These are phyloP conservation scores for Pseudoatta argentina DNA, from an alignment of 1,140 invertebrate genomes.

Conservation along the genomic window DNA sequence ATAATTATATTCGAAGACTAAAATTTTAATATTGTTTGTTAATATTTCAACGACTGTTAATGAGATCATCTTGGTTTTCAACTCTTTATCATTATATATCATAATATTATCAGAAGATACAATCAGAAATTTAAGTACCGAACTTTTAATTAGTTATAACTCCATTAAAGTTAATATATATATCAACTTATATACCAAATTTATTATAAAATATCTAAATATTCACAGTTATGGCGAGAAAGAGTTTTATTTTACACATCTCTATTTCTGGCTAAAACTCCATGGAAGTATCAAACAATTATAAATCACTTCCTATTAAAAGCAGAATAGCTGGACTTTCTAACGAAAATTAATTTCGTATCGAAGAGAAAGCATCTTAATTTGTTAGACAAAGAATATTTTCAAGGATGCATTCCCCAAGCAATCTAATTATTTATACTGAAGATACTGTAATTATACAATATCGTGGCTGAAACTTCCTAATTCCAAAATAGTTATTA, in stretches of 20 bases:
- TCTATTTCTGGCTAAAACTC: not conserved
- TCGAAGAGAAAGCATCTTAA: slow-evolving; percentile 24
- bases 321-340: not conserved
- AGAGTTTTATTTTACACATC: slow-evolving; percentile 2
- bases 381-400: slow-evolving; percentile 43
- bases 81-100: not conserved
- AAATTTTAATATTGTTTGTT: not conserved
- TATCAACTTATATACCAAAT: not conserved
- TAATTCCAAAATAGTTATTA: slow-evolving; percentile 74
- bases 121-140: slow-evolving; percentile 39
- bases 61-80: not conserved
- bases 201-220: slow-evolving; percentile 44
- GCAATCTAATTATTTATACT: slow-evolving; percentile 60
- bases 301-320: slow-evolving; percentile 22
- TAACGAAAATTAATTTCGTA: slow-evolving; percentile 30
- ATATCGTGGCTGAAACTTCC: slow-evolving; percentile 70
- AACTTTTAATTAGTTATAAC: slow-evolving; percentile 45
- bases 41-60: slow-evolving; percentile 25
- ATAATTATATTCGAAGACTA: not conserved
- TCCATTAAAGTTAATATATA: slow-evolving; percentile 14
- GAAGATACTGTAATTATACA: slow-evolving; percentile 67
- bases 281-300: slow-evolving; percentile 14
- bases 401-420: slow-evolving; percentile 41
- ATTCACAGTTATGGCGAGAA: slow-evolving; percentile 16
- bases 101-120: slow-evolving; percentile 1